Percentiles rank a stretch among this genome's conserved stretches.
These are phyloP conservation scores for Cichlasoma orientale DNA, from an alignment of 2,797 vertebrate species.

Conservation along the genomic window DNA sequence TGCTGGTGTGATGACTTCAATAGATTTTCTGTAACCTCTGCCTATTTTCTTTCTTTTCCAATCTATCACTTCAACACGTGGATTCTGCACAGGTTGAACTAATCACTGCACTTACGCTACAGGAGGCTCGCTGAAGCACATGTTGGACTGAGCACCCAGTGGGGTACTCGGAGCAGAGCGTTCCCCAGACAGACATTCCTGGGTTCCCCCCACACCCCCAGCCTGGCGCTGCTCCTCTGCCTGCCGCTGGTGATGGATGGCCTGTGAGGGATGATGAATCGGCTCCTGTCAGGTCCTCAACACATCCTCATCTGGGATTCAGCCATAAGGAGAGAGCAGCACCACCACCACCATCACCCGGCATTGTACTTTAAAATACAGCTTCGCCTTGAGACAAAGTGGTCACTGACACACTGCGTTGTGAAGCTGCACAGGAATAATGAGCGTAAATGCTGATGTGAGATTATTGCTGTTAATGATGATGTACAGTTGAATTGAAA, in stretches of 20 bases:
- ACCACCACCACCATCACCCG: conserved; percentile 14
- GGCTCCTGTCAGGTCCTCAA: conserved; percentile 57
- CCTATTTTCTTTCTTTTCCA: conserved; percentile 20
- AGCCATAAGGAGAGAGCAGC: conserved; percentile 34
- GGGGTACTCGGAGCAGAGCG: conserved; percentile 24
- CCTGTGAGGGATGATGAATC: conserved; percentile 67
- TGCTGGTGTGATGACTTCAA: not conserved
- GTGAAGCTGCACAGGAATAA: not conserved
- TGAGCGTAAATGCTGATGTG: not conserved
- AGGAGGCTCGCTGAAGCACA: conserved; percentile 35
- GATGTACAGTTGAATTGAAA: not conserved
- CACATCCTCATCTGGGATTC: conserved; percentile 69
- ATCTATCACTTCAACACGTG: conserved; percentile 39
- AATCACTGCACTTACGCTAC: conserved; percentile 25
- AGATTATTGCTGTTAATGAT: not conserved
- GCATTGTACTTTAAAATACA: conserved; percentile 35
- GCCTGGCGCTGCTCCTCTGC: conserved; percentile 8
- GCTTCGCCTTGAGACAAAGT: not conserved
- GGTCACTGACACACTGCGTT: not conserved
- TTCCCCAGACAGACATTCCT: conserved; percentile 15
- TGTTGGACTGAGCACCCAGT: conserved; percentile 33
- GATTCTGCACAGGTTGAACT: conserved; percentile 38
- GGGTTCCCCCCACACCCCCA: conserved; percentile 3
- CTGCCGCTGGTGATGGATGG: conserved; percentile 68
- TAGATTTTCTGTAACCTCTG: conserved; percentile 10